Base-by-base conservation (phyloP, 2,888 invertebrate genomes). In the Limenitis camilla region DNA sequence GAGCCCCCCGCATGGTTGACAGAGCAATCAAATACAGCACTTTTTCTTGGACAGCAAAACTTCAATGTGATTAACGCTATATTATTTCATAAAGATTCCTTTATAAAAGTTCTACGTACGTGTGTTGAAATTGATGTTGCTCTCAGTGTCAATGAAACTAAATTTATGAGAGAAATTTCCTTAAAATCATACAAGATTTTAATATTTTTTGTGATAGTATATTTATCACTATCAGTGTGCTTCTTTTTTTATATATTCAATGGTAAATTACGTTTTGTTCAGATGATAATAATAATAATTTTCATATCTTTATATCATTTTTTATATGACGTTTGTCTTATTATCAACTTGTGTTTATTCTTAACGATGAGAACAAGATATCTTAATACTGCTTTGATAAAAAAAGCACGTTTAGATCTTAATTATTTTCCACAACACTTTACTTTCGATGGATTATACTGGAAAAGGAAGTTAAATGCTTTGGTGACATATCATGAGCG, bases 301-400 rank as follows among this genome's bases (percentile, higher is more conserved):
- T 50, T 50, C 33, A 28, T 11, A n/a, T 8, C 5, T 35, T 45
- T 45, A n/a, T 11, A 2, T 1, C 51, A 31, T 7, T 44, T 5
- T 39, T 36, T 41, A 0, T 43, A 53, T 5, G 48, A 49, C 6
- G 43, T 31, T 29, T 35, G 35, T 8, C 19, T 52, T 4, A 5
- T n/a, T 31, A 10, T 48, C 6, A 5, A 43, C 11, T 29, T 44
- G 3, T 6, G 36, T 10, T 19, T 47, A 9, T 55, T 38, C 11
- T 10, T 50, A 32, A n/a, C 49, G 7, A 41, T 58, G 41, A 68
- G 83, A 59, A 61, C 66, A n/a, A 67, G 71, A 28, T 82, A 75
- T 35, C 49, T 84, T 4, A 84, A 83, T 50, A 65, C 78, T 0
- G 72, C 79, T 11, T 59, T 84, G 40, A 67, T 78, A 50, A 81